Conservation (phyloP, 2,888 invertebrate species). For the Busseola fusca region DNA sequence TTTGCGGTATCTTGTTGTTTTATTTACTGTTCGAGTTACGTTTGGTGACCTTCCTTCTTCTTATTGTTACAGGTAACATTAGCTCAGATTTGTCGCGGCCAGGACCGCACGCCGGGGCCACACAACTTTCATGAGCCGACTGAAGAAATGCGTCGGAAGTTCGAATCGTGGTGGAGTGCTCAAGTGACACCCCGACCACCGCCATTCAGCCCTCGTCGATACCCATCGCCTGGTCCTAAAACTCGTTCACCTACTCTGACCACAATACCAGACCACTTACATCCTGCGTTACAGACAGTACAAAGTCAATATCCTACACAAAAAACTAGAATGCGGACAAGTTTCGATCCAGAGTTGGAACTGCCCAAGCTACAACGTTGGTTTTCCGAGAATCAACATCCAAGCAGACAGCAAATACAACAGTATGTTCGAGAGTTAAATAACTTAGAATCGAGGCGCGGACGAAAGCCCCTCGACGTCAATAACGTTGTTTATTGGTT, state of each 20-base stretch:
- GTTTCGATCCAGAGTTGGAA: conserved; percentile 98
- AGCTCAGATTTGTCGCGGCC: conserved; percentile 95
- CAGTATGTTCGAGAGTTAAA: conserved; percentile 98
- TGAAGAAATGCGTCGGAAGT: conserved; percentile 95
- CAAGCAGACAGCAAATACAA: conserved; percentile 98
- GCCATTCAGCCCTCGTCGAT: conserved; percentile 86
- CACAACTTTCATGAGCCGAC: conserved; percentile 92
- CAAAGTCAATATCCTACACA: conserved; percentile 94
- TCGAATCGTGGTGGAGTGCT: conserved; percentile 96
- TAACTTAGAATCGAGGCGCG: conserved; percentile 96
- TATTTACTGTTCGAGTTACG: conserved; percentile 70
- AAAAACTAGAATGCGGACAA: conserved; percentile 98
- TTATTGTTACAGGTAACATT: conserved; percentile 91
- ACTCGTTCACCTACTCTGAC: conserved; percentile 85
- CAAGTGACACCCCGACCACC: conserved; percentile 91
- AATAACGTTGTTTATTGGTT: conserved; percentile 99
- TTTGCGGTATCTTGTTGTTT: conserved; percentile 78
- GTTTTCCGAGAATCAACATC: conserved; percentile 99
- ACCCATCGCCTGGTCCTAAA: conserved; percentile 86
- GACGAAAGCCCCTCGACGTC: conserved; percentile 97
- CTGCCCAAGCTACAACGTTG: conserved; percentile 98
- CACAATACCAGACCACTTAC: conserved; percentile 89
- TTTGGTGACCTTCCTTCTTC: conserved; percentile 66
- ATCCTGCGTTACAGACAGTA: conserved; percentile 93
- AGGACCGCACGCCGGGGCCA: conserved; percentile 91